Conservation (phyloP, 2,113 vertebrate species). For the Passer domesticus region DNA sequence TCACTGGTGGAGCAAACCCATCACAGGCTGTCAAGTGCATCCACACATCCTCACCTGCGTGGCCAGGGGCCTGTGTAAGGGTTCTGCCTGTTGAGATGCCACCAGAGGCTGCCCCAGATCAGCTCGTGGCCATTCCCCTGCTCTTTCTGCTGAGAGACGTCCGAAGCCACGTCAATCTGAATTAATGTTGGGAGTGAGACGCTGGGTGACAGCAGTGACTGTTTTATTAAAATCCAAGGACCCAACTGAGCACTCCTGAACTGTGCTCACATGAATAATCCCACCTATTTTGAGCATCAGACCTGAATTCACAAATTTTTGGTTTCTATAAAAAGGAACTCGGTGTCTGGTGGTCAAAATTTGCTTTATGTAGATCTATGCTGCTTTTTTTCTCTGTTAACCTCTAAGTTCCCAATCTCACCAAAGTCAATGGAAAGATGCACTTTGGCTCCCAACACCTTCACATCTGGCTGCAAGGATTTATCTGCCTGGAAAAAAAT, state of each 20-base stretch:
- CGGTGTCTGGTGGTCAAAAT: not conserved
- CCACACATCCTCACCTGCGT: not conserved
- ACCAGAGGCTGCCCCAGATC: not conserved
- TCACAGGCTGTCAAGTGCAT: not conserved
- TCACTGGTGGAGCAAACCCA: not conserved
- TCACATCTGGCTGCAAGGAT: not conserved
- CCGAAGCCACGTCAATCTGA: not conserved
- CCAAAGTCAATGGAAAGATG: not conserved
- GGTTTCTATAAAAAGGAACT: not conserved
- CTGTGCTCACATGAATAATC: not conserved
- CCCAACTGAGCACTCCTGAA: constrained; percentile 35
- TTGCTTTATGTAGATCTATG: not conserved
- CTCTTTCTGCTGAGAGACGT: not conserved
- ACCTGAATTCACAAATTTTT: not conserved
- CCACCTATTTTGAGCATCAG: not conserved
- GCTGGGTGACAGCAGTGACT: constrained; percentile 38
- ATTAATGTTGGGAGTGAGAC: constrained; percentile 12
- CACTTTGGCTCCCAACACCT: not conserved
- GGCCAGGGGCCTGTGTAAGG: not conserved
- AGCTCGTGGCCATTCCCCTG: not conserved
- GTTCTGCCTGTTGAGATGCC: not conserved
- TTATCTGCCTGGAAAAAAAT: not conserved
- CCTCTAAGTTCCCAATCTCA: not conserved
- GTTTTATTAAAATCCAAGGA: constrained; percentile 52
- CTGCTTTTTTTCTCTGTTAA: not conserved